phyloP scores from a whole-genome alignment of 2,888 invertebrate species.

The Nomada hirtipes region DNA sequence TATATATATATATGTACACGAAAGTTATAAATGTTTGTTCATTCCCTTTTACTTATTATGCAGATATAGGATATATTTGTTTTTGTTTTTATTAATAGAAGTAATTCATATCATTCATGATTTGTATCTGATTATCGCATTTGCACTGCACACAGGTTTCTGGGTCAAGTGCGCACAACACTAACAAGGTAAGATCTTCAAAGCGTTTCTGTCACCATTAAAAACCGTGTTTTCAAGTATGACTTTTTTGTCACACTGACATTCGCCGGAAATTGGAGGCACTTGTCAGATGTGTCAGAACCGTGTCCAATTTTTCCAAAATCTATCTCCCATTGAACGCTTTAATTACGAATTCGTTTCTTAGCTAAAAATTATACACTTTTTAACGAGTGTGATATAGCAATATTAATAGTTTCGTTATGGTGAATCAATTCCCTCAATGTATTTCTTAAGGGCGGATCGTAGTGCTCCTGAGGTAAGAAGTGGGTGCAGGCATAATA shows the following conservation, averaged over 20 bases:
- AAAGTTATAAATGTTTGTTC: slow-evolving; percentile 41
- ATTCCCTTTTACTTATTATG: slow-evolving; percentile 6
- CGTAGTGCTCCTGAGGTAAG: no score
- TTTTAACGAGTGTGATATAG: no score
- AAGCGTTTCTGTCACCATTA: slow-evolving; percentile 13
- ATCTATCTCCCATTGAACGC: neutral
- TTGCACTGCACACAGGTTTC: slow-evolving; percentile 59
- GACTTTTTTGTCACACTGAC: slow-evolving; percentile 5
- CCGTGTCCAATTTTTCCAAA: neutral
- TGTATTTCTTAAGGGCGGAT: no score
- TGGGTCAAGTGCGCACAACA: slow-evolving; percentile 76
- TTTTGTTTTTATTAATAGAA: neutral
- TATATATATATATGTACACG: slow-evolving; percentile 71
- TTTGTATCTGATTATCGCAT: neutral
- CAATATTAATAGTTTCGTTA: no score
- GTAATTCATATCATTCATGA: neutral
- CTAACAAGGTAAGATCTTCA: slow-evolving; percentile 75
- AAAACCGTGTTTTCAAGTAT: slow-evolving; percentile 4
- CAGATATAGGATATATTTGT: neutral
- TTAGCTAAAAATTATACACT: no score
- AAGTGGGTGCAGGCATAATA: no score
- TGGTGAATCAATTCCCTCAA: no score
- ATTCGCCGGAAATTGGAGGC: slow-evolving; percentile 1
- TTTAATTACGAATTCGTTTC: neutral
- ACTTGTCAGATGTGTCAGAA: neutral